phyloP scores from a whole-genome alignment of 2,113 vertebrate genomes.

The Eudyptes chrysolophus region DNA sequence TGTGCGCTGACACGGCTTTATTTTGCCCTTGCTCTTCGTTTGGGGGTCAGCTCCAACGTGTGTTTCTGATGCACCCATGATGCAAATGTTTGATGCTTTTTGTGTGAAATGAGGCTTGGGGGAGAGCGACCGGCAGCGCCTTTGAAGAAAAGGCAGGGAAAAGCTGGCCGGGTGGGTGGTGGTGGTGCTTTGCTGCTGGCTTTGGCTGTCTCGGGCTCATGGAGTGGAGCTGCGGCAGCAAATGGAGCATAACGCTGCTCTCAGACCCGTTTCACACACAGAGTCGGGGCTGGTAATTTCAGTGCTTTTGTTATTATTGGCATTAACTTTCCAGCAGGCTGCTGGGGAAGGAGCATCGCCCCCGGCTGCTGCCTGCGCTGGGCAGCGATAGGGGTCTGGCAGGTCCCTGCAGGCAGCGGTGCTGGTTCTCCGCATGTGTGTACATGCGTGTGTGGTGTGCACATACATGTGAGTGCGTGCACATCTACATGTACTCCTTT shows the following conservation, averaged over 20 bases:
- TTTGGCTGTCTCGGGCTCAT: accelerated
- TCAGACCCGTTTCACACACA: background rate
- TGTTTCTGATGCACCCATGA: background rate
- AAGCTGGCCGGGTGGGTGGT: background rate
- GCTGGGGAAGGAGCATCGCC: background rate
- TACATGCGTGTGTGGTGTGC: accelerated
- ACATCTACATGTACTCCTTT: accelerated
- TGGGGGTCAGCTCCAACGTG: background rate
- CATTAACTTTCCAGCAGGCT: background rate
- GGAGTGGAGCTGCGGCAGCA: background rate
- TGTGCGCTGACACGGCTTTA: background rate
- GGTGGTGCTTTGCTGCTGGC: background rate
- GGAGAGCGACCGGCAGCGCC: background rate
- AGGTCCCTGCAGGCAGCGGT: background rate
- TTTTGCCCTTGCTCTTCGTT: constrained; percentile 35
- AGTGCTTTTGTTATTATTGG: background rate
- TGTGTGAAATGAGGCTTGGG: background rate
- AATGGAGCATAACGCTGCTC: background rate
- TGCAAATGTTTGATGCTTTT: background rate
- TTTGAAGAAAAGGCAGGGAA: background rate
- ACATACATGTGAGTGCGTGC: accelerated
- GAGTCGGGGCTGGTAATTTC: background rate
- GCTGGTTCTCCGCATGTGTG: accelerated
- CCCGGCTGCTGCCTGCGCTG: background rate
- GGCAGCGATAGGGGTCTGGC: background rate